Conservation (phyloP, 2,888 invertebrate species). For the Synergus japonicus region DNA sequence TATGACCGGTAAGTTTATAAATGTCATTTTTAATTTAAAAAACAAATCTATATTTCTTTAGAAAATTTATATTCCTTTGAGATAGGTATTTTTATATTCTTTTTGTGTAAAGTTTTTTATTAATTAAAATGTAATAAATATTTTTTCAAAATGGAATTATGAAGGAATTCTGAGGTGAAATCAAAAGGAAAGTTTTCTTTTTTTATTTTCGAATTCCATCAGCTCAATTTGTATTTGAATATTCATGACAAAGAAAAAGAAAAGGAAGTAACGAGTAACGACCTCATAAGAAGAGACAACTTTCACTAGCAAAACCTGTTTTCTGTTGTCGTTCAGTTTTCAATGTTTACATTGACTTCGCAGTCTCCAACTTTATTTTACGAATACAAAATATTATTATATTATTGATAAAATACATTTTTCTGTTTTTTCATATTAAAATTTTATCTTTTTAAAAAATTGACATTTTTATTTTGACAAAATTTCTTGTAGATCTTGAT, state of each 20-base stretch:
- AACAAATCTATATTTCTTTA: neutral
- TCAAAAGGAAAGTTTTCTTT: neutral
- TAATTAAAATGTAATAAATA: neutral
- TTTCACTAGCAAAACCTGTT: constrained; percentile 54
- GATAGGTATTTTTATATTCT: neutral
- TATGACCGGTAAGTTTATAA: constrained; percentile 67
- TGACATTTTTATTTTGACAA: neutral
- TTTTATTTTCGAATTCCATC: neutral
- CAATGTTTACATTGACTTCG: neutral
- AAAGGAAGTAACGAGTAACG: neutral
- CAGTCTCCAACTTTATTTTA: neutral
- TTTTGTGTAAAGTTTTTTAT: neutral
- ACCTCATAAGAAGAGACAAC: constrained; percentile 30
- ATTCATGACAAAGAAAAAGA: neutral
- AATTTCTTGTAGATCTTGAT: constrained; percentile 69
- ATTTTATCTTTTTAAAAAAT: neutral
- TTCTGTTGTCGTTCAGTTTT: constrained; percentile 16
- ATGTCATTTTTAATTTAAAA: neutral
- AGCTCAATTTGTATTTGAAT: neutral
- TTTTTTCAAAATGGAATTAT: neutral
- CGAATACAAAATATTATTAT: neutral
- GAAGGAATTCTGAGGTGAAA: neutral
- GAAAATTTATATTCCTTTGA: neutral
- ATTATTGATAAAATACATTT: neutral
- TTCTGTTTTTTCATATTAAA: no score